Percentiles rank a stretch among this genome's conserved stretches.
Conservation (phyloP, 2,888 invertebrate species). For the Dasypogon diadema region DNA sequence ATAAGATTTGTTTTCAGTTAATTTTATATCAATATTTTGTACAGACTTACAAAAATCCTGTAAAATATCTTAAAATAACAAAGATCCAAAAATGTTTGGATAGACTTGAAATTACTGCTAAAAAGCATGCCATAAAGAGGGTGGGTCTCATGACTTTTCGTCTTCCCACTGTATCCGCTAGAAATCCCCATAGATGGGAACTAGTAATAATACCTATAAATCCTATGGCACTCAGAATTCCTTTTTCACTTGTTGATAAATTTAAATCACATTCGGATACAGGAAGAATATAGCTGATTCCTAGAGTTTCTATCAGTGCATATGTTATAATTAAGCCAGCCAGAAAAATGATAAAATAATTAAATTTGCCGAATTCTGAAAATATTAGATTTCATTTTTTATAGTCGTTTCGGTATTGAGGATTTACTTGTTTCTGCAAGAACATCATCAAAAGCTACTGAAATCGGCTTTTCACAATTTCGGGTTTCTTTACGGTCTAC, state of each 20-base stretch:
- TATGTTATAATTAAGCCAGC: slow-evolving; percentile 71
- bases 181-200: slow-evolving; percentile 72
- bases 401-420: neutral
- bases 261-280: slow-evolving; percentile 69
- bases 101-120: slow-evolving; percentile 70
- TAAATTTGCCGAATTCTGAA: slow-evolving; percentile 71
- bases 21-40: too few relatives aligned
- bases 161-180: slow-evolving; percentile 71
- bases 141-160: slow-evolving; percentile 69
- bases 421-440: slow-evolving; percentile 44
- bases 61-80: slow-evolving; percentile 69
- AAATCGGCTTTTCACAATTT: neutral
- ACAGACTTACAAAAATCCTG: slow-evolving; percentile 30
- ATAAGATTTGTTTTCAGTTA: neutral
- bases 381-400: slow-evolving; percentile 25
- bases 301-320: slow-evolving; percentile 69
- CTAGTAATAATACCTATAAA: slow-evolving; percentile 70
- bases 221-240: slow-evolving; percentile 66
- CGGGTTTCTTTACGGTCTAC: neutral
- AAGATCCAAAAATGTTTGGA: slow-evolving; percentile 69
- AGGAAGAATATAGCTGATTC: slow-evolving; percentile 70
- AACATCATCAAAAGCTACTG: slow-evolving; percentile 40
- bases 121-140: slow-evolving; percentile 68
- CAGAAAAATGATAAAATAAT: slow-evolving; percentile 68
- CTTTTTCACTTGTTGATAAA: slow-evolving; percentile 66